Evolutionary conservation across 2,113 vertebrate genomes (phyloP), one percentile per base, ranked within the genome.

Genomic region (Melanerpes formicivorus): DNA sequence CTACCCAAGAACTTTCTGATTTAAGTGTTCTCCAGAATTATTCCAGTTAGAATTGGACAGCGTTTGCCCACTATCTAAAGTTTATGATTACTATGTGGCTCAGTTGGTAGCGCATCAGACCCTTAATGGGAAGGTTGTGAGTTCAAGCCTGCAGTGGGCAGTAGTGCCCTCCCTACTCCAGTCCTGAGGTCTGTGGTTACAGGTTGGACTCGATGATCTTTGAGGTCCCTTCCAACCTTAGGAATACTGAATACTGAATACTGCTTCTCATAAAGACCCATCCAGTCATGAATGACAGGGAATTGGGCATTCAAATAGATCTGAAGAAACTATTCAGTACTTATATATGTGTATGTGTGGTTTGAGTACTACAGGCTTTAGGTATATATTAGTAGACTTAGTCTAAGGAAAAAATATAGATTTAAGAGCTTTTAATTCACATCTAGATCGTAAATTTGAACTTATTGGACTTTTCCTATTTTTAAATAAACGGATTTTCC

Each of bases 401-500:
- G 40, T 88, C 50, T 88, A 64, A 83, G 42, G 83, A 83, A 13
- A 86, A 72, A 84, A 84, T 69, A 11, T 37, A 69, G 34, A 63
- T 84, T n/a, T 81, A 73, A 90, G 44, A 78, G 40, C 11, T 84
- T 82, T 69, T 78, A 59, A 50, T 84, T 84, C 59, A 79, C 15
- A 76, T 65, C 50, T 54, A 65, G 46, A 60, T 76, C 54, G 81
- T 73, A 65, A 78, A 78, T 73, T 80, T 88, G 44, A 34, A 56
- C 46, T 82, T 84, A 8, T 11, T 74, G 50, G 75, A 71, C 27
- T 93, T 92, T 27, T 69, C 30, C 74, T 83, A 73, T 73, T 93
- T 93, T 87, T 83, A 58, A 89, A 30, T 5, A 86, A 75, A 52
- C 22, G 71, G 5, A 50, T 87, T 81, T 94, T 65, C 91, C 19